phyloP scores from a whole-genome alignment of 2,888 invertebrate genomes.

The Sturmia bella region DNA sequence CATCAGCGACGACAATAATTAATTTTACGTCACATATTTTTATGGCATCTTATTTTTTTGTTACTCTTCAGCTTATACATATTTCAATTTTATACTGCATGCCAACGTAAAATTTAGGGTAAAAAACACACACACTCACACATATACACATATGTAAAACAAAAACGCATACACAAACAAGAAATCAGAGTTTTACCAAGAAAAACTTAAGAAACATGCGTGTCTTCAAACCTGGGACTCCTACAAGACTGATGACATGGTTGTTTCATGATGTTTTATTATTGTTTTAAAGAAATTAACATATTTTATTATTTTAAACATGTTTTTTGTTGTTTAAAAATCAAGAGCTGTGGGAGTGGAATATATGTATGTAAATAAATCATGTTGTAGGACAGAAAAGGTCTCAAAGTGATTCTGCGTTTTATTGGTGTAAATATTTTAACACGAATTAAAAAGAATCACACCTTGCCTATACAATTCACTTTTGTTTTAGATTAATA shows the following conservation, averaged over 20 bases:
- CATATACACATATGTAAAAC: not conserved
- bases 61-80: not conserved
- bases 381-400: no score
- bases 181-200: not conserved
- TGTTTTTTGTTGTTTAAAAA: not conserved
- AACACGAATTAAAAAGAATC: no score
- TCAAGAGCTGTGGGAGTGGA: no score
- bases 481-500: no score
- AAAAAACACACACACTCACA: not conserved
- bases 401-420: no score
- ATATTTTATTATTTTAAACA: no score
- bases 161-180: not conserved
- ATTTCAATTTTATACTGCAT: not conserved
- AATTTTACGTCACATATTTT: slow-evolving; percentile 56
- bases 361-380: no score
- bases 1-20: slow-evolving; percentile 4
- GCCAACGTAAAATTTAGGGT: no score
- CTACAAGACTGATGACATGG: slow-evolving; percentile 59
- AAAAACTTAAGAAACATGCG: slow-evolving; percentile 42
- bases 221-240: slow-evolving; percentile 17
- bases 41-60: slow-evolving; percentile 41
- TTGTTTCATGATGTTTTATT: slow-evolving; percentile 32
- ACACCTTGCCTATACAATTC: no score
- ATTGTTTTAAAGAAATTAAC: not conserved
- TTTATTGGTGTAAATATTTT: no score